Evolutionary conservation across 2,888 invertebrate genomes (phyloP).

Genomic region (Metacarcinus magister): DNA sequence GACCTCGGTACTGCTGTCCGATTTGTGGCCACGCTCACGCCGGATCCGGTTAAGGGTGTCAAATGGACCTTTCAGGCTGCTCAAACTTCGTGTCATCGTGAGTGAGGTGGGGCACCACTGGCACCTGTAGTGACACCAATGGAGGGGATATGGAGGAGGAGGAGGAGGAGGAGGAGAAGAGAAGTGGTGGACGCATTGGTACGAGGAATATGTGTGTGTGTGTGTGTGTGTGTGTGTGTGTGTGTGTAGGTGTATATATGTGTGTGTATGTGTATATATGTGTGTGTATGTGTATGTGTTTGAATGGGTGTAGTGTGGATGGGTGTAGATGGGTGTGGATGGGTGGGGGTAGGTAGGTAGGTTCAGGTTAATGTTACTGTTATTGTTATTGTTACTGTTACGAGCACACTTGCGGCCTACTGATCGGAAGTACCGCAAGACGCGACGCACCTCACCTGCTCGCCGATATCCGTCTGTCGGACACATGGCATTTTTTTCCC

Average conservation of each 20-base stretch:
- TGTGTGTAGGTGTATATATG: constrained; percentile 8
- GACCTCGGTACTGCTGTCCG: background rate
- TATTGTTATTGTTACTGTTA: constrained; percentile 65
- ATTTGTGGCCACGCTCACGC: constrained; percentile 22
- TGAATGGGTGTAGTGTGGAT: background rate
- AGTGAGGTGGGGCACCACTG: background rate
- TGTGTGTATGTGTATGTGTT: constrained; percentile 34
- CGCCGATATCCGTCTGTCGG: constrained; percentile 19
- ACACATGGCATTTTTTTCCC: background rate
- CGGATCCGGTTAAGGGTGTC: constrained; percentile 48
- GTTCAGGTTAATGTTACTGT: constrained; percentile 67
- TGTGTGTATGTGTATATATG: constrained; percentile 37
- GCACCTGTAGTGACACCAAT: background rate
- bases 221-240: background rate
- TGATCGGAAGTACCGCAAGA: background rate
- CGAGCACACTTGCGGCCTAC: constrained; percentile 47
- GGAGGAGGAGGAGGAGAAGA: background rate
- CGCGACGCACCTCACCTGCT: constrained; percentile 16
- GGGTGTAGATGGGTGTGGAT: background rate
- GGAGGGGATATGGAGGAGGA: background rate
- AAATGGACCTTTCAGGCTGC: constrained; percentile 41
- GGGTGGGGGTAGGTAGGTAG: background rate
- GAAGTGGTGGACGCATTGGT: background rate
- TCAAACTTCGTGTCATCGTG: constrained; percentile 21
- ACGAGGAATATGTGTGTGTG: background rate